phyloP scores from a whole-genome alignment of 1,140 invertebrate species.

The Chymomyza costata region DNA sequence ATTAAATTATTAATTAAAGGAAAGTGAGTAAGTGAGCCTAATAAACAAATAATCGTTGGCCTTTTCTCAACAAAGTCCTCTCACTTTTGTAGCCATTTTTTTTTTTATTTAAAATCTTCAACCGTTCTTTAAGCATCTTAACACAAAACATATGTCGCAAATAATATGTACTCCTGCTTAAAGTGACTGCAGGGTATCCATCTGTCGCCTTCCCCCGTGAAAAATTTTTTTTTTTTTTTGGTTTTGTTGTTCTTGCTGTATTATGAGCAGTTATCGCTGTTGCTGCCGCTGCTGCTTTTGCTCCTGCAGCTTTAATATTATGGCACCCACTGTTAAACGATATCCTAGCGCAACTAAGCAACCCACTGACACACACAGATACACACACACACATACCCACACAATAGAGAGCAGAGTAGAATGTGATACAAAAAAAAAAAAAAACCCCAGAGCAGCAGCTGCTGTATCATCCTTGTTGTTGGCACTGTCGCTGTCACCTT shows the following conservation, averaged over 20 bases:
- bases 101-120: too few species aligned
- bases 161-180: too few species aligned
- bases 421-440: not conserved
- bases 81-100: too few species aligned
- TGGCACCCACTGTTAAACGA: not conserved
- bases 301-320: slow-evolving; percentile 51
- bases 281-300: slow-evolving; percentile 16
- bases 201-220: too few species aligned
- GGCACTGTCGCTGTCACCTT: slow-evolving; percentile 54
- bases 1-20: too few species aligned
- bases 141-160: too few species aligned
- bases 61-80: too few species aligned
- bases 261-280: slow-evolving; percentile 61
- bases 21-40: too few species aligned
- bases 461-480: slow-evolving; percentile 43
- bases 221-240: not conserved
- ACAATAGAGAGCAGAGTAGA: not conserved
- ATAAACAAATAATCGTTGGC: too few species aligned
- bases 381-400: slow-evolving; percentile 12
- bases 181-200: too few species aligned
- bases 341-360: not conserved
- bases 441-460: slow-evolving; percentile 18
- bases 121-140: too few species aligned
- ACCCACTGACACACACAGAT: too few species aligned
- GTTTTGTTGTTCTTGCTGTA: slow-evolving; percentile 41